A percentile compares a stretch with the other conserved stretches of the same genome.
Conservation (phyloP, 2,797 vertebrate species). For the Hydrophis major region DNA sequence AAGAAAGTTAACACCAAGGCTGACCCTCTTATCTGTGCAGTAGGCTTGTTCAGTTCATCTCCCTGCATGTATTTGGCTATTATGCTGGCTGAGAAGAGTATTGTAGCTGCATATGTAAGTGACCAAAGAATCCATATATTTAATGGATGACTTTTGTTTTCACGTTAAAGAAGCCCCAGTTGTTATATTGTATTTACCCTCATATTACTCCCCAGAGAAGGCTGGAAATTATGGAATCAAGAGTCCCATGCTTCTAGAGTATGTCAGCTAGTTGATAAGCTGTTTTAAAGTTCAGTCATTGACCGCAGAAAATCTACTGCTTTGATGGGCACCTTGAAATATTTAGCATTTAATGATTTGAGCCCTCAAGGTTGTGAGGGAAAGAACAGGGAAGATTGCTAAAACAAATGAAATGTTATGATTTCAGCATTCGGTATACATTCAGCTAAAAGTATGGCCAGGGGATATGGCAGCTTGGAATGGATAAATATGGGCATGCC, state of each 20-base stretch:
- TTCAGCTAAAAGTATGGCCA: background rate
- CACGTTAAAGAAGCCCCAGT: background rate
- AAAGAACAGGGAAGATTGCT: background rate
- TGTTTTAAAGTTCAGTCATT: background rate
- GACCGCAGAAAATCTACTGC: background rate
- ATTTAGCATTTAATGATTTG: background rate
- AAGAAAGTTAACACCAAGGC: constrained; percentile 74
- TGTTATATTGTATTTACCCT: background rate
- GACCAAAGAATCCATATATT: background rate
- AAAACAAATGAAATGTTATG: background rate
- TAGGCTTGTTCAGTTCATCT: constrained; percentile 79
- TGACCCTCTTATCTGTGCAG: constrained; percentile 87
- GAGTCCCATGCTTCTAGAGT: background rate
- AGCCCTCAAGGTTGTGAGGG: background rate
- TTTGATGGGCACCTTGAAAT: background rate
- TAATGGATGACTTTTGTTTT: background rate
- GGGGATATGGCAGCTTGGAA: background rate
- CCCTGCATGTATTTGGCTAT: constrained; percentile 82
- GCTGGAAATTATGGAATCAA: background rate
- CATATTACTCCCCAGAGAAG: background rate
- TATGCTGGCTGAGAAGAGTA: constrained; percentile 74
- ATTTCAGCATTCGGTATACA: background rate
- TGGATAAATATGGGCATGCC: background rate
- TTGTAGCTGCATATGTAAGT: constrained; percentile 83
- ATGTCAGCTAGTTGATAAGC: background rate